Evolutionary conservation across 1,140 invertebrate species (phyloP), one percentile per base, ranked within the genome.

Genomic region (Periplaneta americana): DNA sequence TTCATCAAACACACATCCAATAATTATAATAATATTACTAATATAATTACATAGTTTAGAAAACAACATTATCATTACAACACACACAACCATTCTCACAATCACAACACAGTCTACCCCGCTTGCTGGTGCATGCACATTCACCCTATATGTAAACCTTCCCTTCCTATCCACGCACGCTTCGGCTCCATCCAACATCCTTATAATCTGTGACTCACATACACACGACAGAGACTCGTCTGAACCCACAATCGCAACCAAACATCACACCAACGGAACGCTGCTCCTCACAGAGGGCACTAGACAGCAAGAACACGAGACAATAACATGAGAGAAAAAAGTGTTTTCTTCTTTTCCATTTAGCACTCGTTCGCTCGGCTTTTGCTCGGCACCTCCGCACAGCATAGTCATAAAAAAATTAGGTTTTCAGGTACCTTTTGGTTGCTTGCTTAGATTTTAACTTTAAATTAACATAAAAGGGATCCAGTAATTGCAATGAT

Each of bases 241-340:
- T 34, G 17, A 33, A 76, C 34, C 75, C n/a, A n/a, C n/a, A n/a
- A n/a, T n/a, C n/a, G n/a, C n/a, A n/a, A n/a, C n/a, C n/a, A n/a
- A n/a, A 34, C 75, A 33, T 33, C 78, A 35, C 36, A 33, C 39
- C 78, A 79, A 39, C 34, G 31, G 39, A 79, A 79, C 75, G 75
- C 80, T 81, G 80, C 80, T 39, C 80, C 80, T 81, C 80, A 81
- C 80, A 81, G 80, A 81, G 80, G 80, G 80, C 80, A 81, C 80
- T 81, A 81, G 36, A 81, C 75, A 34, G 75, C 75, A 33, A 76
- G 34, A 76, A 76, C 75, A 76, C 48, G 48, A 76, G 33, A 76
- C 34, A 76, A n/a, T 76, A 76, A 76, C 75, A 76, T 76, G 75
- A 76, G 22, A 76, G 48, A 76, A 76, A 10, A 75, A 75, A 33